Conservation (phyloP, 2,797 vertebrate species). For the Squalus acanthias region DNA sequence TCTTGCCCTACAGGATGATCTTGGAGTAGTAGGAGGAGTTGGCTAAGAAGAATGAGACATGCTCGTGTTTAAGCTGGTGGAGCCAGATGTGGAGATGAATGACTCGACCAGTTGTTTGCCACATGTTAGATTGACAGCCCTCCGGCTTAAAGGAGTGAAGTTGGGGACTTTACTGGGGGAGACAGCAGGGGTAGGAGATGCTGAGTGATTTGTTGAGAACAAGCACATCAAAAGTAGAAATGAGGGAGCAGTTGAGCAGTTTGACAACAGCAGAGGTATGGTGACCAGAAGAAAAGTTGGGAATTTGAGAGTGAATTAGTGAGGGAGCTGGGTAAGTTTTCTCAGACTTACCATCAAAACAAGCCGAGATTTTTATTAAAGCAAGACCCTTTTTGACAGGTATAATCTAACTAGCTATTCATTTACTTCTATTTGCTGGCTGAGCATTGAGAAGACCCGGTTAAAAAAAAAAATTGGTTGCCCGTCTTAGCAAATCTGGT, state of each 20-base stretch:
- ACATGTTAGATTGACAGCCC: neutral
- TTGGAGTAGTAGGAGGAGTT: neutral
- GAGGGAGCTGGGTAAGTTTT: neutral
- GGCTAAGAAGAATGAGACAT: neutral
- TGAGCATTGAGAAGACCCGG: neutral
- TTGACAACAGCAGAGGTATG: neutral
- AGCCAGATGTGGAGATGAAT: neutral
- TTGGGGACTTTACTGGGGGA: neutral
- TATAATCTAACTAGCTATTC: neutral
- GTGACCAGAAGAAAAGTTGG: neutral
- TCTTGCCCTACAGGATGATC: neutral
- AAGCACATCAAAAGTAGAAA: neutral
- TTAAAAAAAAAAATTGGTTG: neutral
- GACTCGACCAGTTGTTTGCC: neutral
- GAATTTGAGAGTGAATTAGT: neutral
- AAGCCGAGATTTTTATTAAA: neutral
- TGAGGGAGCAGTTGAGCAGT: neutral
- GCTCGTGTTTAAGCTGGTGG: neutral
- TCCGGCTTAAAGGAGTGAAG: neutral
- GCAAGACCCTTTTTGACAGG: neutral
- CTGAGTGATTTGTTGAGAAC: neutral
- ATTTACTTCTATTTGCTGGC: neutral
- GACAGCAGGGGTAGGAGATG: neutral
- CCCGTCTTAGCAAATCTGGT: neutral
- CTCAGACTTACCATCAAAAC: neutral